These are phyloP conservation scores for Sitodiplosis mosellana DNA, from an alignment of 1,140 invertebrate genomes.

Conservation along the genomic window DNA sequence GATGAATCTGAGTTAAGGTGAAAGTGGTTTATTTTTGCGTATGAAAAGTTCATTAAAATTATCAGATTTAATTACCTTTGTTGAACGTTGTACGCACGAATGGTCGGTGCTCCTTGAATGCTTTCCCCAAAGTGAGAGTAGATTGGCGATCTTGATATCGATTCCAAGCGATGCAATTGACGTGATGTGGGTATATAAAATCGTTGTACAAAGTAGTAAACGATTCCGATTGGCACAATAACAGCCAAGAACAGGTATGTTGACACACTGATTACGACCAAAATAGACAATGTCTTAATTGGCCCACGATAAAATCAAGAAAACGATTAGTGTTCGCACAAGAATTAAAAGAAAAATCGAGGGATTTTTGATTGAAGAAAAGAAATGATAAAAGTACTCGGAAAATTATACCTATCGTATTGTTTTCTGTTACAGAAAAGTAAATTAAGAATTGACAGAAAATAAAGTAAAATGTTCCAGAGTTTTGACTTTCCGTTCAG, in stretches of 20 bases:
- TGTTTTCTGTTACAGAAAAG: background rate
- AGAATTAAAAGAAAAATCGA: background rate
- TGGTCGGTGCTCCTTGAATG: conserved; percentile 16
- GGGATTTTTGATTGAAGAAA: background rate
- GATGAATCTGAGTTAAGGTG: conserved; percentile 1
- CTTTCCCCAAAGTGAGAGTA: conserved; percentile 50
- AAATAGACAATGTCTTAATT: conserved; percentile 58
- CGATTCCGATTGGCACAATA: conserved; percentile 62
- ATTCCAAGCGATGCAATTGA: conserved; percentile 81
- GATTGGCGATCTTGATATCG: conserved; percentile 42
- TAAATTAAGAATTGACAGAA: background rate
- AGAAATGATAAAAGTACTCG: background rate
- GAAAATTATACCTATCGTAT: too few species aligned
- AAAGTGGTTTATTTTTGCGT: background rate
- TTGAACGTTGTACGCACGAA: background rate
- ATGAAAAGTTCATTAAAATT: background rate
- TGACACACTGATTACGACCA: conserved; percentile 77
- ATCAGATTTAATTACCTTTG: background rate
- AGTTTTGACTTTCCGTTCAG: too few species aligned
- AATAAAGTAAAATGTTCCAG: too few species aligned
- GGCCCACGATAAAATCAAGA: conserved; percentile 34
- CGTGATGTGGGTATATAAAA: conserved; percentile 89
- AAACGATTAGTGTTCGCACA: background rate
- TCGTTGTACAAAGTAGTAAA: conserved; percentile 84
- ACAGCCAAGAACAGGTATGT: conserved; percentile 73